Conservation (phyloP, 2,113 vertebrate genomes). For the Alouatta palliata region DNA sequence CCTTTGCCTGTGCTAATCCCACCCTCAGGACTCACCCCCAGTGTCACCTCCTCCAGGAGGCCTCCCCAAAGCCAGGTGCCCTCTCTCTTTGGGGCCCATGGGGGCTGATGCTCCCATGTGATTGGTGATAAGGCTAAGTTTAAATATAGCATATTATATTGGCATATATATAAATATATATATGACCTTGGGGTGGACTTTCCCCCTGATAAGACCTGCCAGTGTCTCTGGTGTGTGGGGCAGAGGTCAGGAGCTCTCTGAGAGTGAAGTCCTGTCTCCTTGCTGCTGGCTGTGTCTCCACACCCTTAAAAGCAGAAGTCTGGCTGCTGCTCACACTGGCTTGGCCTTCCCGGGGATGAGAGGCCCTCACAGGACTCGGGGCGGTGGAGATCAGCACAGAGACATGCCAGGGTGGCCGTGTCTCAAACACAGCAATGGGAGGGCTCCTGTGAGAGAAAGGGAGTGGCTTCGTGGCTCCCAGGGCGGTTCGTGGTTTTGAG, state of each 20-base stretch:
- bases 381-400: neutral
- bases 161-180: too few species aligned
- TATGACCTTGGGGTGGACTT: neutral
- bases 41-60: neutral
- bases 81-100: neutral
- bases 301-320: neutral
- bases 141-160: too few species aligned
- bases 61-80: neutral
- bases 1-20: neutral
- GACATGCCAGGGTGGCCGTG: neutral
- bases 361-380: neutral
- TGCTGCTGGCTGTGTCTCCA: neutral
- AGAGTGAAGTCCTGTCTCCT: neutral
- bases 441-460: neutral
- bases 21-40: neutral
- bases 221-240: neutral
- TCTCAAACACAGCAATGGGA: neutral
- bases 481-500: neutral
- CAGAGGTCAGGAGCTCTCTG: neutral
- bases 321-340: neutral
- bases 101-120: neutral
- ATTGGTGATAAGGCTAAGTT: too few species aligned
- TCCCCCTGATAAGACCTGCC: slow-evolving; percentile 47
- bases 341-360: too few species aligned
- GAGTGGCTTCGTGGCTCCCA: neutral